Evolutionary conservation across 1,140 invertebrate species (phyloP).

Genomic region (Scaptomyza montana): DNA sequence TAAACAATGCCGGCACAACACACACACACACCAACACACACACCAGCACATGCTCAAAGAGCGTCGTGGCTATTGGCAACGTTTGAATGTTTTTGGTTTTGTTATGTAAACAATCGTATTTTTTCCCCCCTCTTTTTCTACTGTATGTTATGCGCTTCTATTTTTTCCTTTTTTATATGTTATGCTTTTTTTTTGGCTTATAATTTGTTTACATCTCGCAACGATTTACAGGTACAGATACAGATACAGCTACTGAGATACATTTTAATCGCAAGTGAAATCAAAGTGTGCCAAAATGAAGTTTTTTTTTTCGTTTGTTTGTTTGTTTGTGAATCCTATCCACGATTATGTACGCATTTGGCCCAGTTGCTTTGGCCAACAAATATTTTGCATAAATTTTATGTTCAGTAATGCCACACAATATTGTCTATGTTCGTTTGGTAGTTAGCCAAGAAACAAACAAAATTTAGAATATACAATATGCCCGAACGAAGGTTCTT

Average conservation of each 20-base stretch:
- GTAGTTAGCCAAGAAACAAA: conserved; percentile 67
- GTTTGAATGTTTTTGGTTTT: conserved; percentile 65
- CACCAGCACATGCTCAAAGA: conserved; percentile 7
- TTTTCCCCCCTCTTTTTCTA: conserved; percentile 29
- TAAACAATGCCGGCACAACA: conserved; percentile 81
- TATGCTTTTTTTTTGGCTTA: conserved; percentile 16
- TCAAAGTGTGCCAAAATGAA: conserved; percentile 69
- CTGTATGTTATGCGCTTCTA: conserved; percentile 34
- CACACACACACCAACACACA: conserved; percentile 27
- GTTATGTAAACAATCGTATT: conserved; percentile 75
- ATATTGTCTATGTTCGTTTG: conserved; percentile 58
- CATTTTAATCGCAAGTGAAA: conserved; percentile 34
- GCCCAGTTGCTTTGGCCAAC: conserved; percentile 44
- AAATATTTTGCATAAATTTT: conserved; percentile 67
- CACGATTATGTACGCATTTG: conserved; percentile 41
- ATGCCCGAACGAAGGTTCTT: conserved; percentile 20
- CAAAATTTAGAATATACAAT: conserved; percentile 1
- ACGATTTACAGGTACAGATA: conserved; percentile 24
- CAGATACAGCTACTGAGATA: conserved; percentile 7
- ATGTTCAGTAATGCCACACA: conserved; percentile 72
- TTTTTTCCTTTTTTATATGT: conserved; percentile 22
- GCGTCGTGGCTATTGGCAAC: conserved; percentile 44
- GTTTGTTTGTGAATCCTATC: too few relatives aligned
- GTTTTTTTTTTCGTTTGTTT: conserved; percentile 14
- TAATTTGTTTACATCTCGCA: conserved; percentile 77